A percentile compares a stretch with the other conserved stretches of the same genome.
These are phyloP conservation scores for Matsumyia berberina DNA, from an alignment of 2,888 invertebrate species.

Conservation along the genomic window DNA sequence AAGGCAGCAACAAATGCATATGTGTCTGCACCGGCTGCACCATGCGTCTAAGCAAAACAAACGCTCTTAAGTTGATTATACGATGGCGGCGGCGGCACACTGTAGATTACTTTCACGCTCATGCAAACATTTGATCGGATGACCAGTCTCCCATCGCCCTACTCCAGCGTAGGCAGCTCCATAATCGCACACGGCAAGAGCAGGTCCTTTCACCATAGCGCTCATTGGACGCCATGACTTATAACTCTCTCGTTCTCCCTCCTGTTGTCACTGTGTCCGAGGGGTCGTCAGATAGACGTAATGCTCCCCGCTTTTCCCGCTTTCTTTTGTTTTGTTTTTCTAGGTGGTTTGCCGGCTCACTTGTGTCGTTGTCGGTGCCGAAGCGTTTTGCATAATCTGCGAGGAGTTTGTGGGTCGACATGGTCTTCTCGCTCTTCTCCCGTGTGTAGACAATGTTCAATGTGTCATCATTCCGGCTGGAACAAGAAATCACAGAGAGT, in stretches of 20 bases:
- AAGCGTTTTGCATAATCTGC: slow-evolving; percentile 62
- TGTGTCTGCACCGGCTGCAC: slow-evolving; percentile 7
- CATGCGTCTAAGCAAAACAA: slow-evolving; percentile 62
- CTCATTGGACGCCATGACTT: slow-evolving; percentile 46
- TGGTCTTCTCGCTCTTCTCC: not conserved
- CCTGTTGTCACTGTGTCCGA: slow-evolving; percentile 30
- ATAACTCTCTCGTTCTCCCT: not conserved
- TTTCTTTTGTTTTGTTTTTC: slow-evolving; percentile 44
- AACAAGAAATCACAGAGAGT: slow-evolving; percentile 60
- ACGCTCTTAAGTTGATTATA: slow-evolving; percentile 64
- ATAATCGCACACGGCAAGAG: slow-evolving; percentile 50
- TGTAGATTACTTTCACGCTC: slow-evolving; percentile 71
- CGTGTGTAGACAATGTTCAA: slow-evolving; percentile 11
- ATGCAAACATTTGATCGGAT: slow-evolving; percentile 71
- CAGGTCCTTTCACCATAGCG: slow-evolving; percentile 28
- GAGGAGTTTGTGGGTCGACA: slow-evolving; percentile 38
- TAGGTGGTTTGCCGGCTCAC: not conserved
- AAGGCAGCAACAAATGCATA: not conserved
- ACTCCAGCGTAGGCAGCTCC: not conserved
- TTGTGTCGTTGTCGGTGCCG: slow-evolving; percentile 31
- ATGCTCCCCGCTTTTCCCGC: slow-evolving; percentile 17
- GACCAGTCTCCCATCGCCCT: slow-evolving; percentile 38
- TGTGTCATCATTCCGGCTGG: slow-evolving; percentile 58
- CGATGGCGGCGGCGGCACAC: slow-evolving; percentile 40
- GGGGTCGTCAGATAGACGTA: slow-evolving; percentile 39